Evolutionary conservation across 2,113 vertebrate genomes (phyloP).

Genomic region (Microtus pennsylvanicus): DNA sequence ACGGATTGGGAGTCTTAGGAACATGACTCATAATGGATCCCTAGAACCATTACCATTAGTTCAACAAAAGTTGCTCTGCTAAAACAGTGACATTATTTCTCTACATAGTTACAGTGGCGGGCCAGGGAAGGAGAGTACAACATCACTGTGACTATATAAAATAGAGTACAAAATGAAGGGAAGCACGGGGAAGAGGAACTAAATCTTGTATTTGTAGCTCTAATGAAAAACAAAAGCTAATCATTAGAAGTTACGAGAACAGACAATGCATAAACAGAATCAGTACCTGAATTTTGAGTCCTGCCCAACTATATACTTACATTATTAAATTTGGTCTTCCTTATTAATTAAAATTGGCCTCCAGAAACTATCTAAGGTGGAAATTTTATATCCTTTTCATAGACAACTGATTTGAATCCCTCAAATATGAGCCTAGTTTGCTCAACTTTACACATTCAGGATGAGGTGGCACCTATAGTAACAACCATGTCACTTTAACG

Average conservation of each 20-base stretch:
- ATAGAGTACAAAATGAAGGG: not conserved
- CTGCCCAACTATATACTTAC: not conserved
- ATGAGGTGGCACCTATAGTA: not conserved
- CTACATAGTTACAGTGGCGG: not conserved
- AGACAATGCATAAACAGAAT: not conserved
- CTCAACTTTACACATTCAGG: not conserved
- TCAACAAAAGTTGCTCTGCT: not conserved
- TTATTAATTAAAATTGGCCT: not conserved
- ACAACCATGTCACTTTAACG: not conserved
- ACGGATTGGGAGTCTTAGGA: not conserved
- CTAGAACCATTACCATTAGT: not conserved
- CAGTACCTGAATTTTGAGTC: not conserved
- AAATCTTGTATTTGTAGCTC: not conserved
- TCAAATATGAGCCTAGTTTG: not conserved
- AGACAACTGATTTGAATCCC: not conserved
- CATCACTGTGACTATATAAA: not conserved
- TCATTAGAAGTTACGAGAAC: not conserved
- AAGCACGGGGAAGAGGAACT: not conserved
- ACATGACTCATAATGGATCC: not conserved
- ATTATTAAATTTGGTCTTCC: too few relatives aligned
- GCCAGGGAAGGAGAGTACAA: not conserved
- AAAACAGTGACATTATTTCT: not conserved
- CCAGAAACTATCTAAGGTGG: not conserved
- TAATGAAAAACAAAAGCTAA: not conserved
- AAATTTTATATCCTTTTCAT: not conserved